A percentile compares a stretch with the other conserved stretches of the same genome.
These are phyloP conservation scores for Eupithecia vulgata DNA, from an alignment of 2,888 invertebrate species.

Conservation along the genomic window DNA sequence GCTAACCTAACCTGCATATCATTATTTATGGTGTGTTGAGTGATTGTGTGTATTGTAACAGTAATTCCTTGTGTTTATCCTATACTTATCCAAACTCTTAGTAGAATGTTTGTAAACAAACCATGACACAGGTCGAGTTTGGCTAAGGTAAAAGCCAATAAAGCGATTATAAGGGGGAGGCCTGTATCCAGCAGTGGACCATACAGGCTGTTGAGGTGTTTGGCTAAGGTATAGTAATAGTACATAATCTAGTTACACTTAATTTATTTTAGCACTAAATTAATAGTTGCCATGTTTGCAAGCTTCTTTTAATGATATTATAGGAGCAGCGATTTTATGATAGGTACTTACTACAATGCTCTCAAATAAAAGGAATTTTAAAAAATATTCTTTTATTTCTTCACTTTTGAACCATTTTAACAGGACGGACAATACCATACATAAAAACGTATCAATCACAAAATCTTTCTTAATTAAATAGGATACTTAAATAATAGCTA, in stretches of 20 bases:
- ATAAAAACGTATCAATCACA: constrained; percentile 18
- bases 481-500: not conserved
- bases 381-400: not conserved
- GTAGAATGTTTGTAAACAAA: no score
- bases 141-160: no score
- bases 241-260: constrained; percentile 1
- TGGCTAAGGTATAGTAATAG: not conserved
- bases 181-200: no score
- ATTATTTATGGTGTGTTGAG: not conserved
- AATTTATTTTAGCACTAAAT: not conserved
- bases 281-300: not conserved
- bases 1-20: not conserved
- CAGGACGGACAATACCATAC: constrained; percentile 22
- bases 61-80: not conserved
- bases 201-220: no score
- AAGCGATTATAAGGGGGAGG: no score
- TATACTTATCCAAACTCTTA: not conserved
- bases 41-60: not conserved
- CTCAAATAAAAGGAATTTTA: constrained; percentile 1
- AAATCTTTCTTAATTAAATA: not conserved
- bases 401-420: constrained; percentile 11
- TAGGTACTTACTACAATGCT: constrained; percentile 1
- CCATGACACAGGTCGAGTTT: no score
- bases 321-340: not conserved
- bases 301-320: not conserved